A percentile compares a stretch with the other conserved stretches of the same genome.
Conservation (phyloP, 2,113 vertebrate genomes). For the Pteronura brasiliensis region DNA sequence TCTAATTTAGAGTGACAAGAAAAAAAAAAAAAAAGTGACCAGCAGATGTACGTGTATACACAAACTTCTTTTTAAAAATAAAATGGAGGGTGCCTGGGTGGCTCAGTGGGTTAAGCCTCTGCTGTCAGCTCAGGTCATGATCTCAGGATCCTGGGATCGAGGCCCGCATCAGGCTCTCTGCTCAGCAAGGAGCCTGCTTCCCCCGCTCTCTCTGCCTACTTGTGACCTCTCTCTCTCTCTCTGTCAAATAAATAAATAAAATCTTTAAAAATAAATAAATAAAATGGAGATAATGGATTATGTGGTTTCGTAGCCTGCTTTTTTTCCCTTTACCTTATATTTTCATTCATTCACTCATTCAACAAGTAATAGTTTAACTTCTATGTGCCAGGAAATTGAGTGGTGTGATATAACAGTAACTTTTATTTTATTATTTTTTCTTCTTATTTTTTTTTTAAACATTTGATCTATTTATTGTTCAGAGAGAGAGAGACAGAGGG, state of each 20-base stretch:
- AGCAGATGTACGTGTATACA: background rate
- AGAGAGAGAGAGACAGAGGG: background rate
- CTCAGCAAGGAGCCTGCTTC: no score
- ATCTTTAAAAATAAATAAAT: background rate
- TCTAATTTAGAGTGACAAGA: background rate
- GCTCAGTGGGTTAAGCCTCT: no score
- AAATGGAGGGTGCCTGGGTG: background rate
- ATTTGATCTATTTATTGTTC: background rate
- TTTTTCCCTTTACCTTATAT: background rate
- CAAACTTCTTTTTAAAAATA: background rate
- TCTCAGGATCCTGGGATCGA: no score
- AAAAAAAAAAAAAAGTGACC: background rate
- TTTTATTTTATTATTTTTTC: background rate
- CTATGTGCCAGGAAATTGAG: background rate
- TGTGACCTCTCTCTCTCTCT: no score
- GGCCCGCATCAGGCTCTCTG: no score
- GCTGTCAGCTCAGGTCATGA: no score
- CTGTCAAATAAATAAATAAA: no score
- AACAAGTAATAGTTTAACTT: background rate
- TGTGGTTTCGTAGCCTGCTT: background rate
- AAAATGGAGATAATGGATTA: background rate
- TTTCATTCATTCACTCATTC: background rate
- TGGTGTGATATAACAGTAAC: background rate
- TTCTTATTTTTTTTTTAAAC: background rate
- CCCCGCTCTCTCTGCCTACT: no score